Evolutionary conservation across 2,888 invertebrate species (phyloP).

Genomic region (Lasioglossum villosulum): DNA sequence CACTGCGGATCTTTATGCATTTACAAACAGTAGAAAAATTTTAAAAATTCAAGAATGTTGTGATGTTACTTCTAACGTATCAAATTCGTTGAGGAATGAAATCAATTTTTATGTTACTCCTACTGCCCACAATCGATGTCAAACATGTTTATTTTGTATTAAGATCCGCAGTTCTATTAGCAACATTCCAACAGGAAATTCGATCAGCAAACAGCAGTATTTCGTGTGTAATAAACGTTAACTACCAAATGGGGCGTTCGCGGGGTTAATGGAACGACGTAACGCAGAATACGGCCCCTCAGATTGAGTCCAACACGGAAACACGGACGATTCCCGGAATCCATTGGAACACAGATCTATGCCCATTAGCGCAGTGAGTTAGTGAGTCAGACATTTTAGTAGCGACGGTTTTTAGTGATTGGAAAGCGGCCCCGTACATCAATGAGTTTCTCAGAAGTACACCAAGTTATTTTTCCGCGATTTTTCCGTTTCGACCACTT

Average conservation of each 20-base stretch:
- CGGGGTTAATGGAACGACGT: background rate
- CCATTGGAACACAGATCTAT: conserved; percentile 3
- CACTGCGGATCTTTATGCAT: too few relatives aligned
- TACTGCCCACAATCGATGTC: too few relatives aligned
- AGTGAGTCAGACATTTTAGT: conserved; percentile 42
- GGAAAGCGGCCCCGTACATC: conserved; percentile 11
- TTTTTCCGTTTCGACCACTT: conserved; percentile 19
- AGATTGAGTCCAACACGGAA: background rate
- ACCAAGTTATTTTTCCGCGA: conserved; percentile 24
- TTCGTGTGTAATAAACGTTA: background rate
- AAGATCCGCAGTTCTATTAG: background rate
- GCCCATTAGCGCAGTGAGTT: conserved; percentile 25
- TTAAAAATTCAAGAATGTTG: too few relatives aligned
- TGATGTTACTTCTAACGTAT: too few relatives aligned
- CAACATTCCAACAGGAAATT: background rate
- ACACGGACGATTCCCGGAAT: background rate
- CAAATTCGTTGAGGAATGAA: too few relatives aligned
- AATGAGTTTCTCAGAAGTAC: conserved; percentile 38
- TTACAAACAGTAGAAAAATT: too few relatives aligned
- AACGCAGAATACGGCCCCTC: conserved; percentile 23
- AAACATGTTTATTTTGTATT: too few relatives aligned
- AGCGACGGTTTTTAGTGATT: conserved; percentile 24
- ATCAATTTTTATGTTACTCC: too few relatives aligned
- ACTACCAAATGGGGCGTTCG: background rate
- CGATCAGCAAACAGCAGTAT: background rate